Conservation (phyloP, 2,888 invertebrate genomes). For the Lydus trimaculatus region DNA sequence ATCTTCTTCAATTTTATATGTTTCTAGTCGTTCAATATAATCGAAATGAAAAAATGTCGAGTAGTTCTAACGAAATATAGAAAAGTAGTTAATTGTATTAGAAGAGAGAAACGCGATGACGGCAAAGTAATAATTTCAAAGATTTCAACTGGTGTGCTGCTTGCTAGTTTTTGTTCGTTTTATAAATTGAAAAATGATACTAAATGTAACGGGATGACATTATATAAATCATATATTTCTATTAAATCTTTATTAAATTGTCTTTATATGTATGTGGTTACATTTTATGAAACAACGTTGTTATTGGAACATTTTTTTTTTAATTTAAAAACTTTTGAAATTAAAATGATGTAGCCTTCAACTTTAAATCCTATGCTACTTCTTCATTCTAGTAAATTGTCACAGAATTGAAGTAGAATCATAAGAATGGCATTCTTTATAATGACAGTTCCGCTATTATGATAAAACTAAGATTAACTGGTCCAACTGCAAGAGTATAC, state of each 20-base stretch:
- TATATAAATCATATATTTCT: not conserved
- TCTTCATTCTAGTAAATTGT: not conserved
- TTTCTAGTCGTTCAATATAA: not conserved
- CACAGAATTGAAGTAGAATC: not conserved
- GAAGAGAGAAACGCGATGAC: no score
- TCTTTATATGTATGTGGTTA: not conserved
- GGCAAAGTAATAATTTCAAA: no score
- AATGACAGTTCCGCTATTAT: not conserved
- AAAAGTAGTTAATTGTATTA: not conserved
- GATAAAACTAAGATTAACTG: no score
- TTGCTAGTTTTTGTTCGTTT: no score
- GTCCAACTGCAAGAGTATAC: no score
- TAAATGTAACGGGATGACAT: not conserved
- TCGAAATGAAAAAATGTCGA: not conserved
- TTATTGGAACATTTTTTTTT: not conserved
- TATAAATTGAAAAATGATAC: no score
- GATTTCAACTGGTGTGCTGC: no score
- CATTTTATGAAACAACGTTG: not conserved
- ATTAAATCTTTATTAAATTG: not conserved
- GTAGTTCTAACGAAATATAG: not conserved
- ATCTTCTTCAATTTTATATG: constrained; percentile 23
- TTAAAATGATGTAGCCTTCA: not conserved
- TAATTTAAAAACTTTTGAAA: constrained; percentile 1
- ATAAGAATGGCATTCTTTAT: not conserved
- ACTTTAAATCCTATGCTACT: not conserved